Evolutionary conservation across 1,140 invertebrate species (phyloP).

Genomic region (Saxidomus purpurata): DNA sequence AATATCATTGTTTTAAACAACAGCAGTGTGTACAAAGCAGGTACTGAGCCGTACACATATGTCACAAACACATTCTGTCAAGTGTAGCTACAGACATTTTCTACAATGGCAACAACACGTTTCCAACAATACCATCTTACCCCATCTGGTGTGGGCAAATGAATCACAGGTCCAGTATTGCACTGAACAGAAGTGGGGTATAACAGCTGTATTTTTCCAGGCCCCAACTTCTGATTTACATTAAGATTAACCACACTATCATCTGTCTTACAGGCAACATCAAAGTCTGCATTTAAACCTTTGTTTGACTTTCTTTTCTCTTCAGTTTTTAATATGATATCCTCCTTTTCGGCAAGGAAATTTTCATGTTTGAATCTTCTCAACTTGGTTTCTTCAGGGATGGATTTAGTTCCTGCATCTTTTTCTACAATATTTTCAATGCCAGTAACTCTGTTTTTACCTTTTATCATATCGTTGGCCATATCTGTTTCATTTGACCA

Average conservation of each 20-base stretch:
- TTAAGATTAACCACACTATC: too few relatives aligned
- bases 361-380: neutral
- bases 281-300: neutral
- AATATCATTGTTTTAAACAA: too few relatives aligned
- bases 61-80: too few relatives aligned
- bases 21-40: neutral
- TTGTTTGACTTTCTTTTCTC: neutral
- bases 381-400: neutral
- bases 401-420: neutral
- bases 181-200: neutral
- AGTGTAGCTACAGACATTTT: neutral
- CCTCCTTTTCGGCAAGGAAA: neutral
- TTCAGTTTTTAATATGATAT: neutral
- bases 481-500: neutral
- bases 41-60: too few relatives aligned
- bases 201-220: neutral
- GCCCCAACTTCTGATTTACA: neutral
- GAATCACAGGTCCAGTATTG: neutral
- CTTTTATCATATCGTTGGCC: neutral
- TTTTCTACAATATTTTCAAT: neutral
- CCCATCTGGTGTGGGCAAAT: neutral
- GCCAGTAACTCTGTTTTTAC: neutral
- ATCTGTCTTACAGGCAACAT: too few relatives aligned
- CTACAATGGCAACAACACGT: constrained; percentile 17
- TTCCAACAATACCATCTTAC: neutral